Conservation (phyloP, 2,113 vertebrate species). For the Takifugu bimaculatus region DNA sequence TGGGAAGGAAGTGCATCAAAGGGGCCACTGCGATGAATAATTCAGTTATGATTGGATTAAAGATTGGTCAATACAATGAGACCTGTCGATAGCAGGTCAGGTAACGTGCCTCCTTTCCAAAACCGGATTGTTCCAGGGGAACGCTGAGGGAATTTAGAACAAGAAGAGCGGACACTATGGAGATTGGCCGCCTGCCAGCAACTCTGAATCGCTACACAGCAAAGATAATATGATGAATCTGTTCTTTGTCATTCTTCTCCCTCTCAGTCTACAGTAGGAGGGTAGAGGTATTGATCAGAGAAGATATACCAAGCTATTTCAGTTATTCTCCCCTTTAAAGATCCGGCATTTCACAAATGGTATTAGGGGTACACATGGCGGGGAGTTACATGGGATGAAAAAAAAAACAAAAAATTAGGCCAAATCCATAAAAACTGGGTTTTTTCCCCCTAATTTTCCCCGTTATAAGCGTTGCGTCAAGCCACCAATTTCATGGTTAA, state of each 20-base stretch:
- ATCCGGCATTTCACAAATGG: constrained; percentile 64
- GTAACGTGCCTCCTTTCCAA: constrained; percentile 4
- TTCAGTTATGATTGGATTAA: constrained; percentile 52
- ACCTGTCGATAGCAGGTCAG: constrained; percentile 34
- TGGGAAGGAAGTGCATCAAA: constrained; percentile 23
- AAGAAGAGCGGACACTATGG: neutral
- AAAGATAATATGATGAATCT: constrained; percentile 39
- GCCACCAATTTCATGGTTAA: constrained; percentile 40
- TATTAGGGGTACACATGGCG: constrained; percentile 53
- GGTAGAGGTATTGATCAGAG: constrained; percentile 39
- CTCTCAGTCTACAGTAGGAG: constrained; percentile 20
- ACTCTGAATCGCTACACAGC: constrained; percentile 13
- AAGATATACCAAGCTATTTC: constrained; percentile 44
- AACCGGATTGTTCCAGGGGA: constrained; percentile 11
- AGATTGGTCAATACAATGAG: constrained; percentile 37
- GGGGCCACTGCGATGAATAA: constrained; percentile 49
- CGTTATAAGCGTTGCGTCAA: constrained; percentile 11
- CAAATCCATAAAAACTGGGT: constrained; percentile 71
- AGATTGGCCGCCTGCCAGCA: constrained; percentile 9
- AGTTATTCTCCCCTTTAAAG: constrained; percentile 55
- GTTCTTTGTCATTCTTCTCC: constrained; percentile 12
- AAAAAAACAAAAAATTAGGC: constrained; percentile 50
- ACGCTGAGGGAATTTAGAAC: constrained; percentile 4
- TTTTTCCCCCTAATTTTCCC: constrained; percentile 20
- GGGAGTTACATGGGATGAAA: constrained; percentile 35